A percentile compares a stretch with the other conserved stretches of the same genome.
phyloP scores from a whole-genome alignment of 2,888 invertebrate genomes.

The Junonia oenone region DNA sequence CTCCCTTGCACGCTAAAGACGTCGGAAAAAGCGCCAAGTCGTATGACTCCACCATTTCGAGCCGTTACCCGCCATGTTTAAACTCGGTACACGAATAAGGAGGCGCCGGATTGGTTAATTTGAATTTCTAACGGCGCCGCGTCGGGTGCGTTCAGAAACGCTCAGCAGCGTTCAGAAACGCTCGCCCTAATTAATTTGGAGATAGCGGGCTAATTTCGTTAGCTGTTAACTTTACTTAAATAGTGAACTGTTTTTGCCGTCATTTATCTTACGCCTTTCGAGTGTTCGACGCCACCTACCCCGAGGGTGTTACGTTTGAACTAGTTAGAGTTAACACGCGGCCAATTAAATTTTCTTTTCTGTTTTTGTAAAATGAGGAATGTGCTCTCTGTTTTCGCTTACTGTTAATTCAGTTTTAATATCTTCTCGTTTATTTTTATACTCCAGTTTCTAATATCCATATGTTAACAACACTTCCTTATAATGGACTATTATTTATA shows the following conservation, averaged over 20 bases:
- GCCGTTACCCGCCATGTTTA: conserved; percentile 74
- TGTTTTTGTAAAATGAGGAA: neutral
- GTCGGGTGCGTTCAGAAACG: conserved; percentile 48
- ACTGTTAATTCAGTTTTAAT: neutral
- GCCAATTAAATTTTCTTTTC: neutral
- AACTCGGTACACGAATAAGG: conserved; percentile 76
- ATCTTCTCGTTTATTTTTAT: neutral
- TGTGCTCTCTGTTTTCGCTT: neutral
- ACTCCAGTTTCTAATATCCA: no score
- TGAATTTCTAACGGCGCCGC: conserved; percentile 74
- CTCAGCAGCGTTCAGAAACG: conserved; percentile 49
- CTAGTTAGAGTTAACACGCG: neutral
- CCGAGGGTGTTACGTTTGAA: conserved; percentile 6
- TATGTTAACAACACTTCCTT: no score
- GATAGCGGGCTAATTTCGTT: conserved; percentile 72
- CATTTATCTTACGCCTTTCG: conserved; percentile 62
- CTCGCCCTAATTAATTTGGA: conserved; percentile 73
- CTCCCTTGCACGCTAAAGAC: conserved; percentile 78
- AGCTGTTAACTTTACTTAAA: conserved; percentile 70
- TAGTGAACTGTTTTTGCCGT: conserved; percentile 56
- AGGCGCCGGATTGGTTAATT: conserved; percentile 79
- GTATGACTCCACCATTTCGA: conserved; percentile 75
- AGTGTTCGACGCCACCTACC: conserved; percentile 57
- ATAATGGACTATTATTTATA: no score
- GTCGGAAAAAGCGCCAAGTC: conserved; percentile 76